These are phyloP conservation scores for Caerostris extrusa DNA, from an alignment of 1,140 invertebrate species.

Conservation along the genomic window DNA sequence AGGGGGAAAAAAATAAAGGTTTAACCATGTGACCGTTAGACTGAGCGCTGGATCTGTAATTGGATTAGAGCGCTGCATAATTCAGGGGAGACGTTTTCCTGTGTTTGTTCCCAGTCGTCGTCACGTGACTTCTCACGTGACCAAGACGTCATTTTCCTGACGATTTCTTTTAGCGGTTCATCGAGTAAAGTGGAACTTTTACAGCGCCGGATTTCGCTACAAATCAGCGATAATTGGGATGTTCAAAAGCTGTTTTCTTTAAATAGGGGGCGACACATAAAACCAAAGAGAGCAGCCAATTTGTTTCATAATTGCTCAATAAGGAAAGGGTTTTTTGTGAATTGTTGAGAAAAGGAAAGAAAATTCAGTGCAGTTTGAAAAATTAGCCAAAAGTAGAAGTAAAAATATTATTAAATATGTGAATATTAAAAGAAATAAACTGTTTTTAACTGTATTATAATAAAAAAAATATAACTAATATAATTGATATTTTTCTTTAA, in stretches of 20 bases:
- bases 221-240: background rate
- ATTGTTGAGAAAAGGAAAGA: no score
- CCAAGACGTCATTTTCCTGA: background rate
- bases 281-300: background rate
- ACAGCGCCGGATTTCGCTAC: background rate
- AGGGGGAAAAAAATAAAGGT: background rate
- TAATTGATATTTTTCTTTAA: no score
- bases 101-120: background rate
- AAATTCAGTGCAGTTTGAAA: no score
- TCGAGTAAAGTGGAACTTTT: background rate
- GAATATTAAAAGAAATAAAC: no score
- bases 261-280: background rate
- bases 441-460: no score
- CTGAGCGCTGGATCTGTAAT: background rate
- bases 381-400: no score
- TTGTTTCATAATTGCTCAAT: no score
- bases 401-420: no score
- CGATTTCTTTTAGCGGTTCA: background rate
- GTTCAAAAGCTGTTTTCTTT: background rate
- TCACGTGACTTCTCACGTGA: slow-evolving; percentile 24
- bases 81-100: slow-evolving; percentile 14
- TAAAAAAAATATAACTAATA: no score
- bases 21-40: background rate
- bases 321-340: no score
- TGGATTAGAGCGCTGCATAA: slow-evolving; percentile 16